These are phyloP conservation scores for Sipunculus nudus DNA, from an alignment of 2,888 invertebrate genomes.

Conservation along the genomic window DNA sequence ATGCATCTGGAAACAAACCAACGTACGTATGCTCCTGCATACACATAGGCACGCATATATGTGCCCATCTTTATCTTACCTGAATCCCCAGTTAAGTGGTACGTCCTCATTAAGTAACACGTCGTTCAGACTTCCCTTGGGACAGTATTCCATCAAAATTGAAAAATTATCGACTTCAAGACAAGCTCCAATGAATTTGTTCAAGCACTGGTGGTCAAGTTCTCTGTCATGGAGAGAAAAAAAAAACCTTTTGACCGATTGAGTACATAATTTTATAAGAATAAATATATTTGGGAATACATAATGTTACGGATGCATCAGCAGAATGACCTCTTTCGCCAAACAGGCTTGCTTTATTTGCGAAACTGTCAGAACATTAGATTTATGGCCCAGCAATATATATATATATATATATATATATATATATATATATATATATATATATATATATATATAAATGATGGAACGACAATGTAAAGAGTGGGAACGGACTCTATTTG, in stretches of 20 bases:
- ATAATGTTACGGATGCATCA: too few species aligned
- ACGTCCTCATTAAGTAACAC: conserved; percentile 54
- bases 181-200: conserved; percentile 56
- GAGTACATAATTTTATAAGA: background rate
- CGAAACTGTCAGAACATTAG: too few species aligned
- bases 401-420: too few species aligned
- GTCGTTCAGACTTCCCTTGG: conserved; percentile 59
- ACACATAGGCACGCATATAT: background rate
- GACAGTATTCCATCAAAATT: conserved; percentile 57
- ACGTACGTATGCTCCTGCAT: too few species aligned
- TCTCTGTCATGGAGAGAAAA: conserved; percentile 39
- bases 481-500: too few species aligned
- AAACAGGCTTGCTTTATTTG: too few species aligned
- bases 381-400: too few species aligned
- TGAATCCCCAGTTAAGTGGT: conserved; percentile 59
- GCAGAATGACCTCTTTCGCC: too few species aligned
- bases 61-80: background rate
- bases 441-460: too few species aligned
- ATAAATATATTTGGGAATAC: background rate
- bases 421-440: too few species aligned
- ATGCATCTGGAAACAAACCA: too few species aligned
- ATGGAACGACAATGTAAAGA: too few species aligned
- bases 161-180: conserved; percentile 50
- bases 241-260: background rate
- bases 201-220: conserved; percentile 53